Evolutionary conservation across 2,113 vertebrate species (phyloP).

Genomic region (Vulpes ferrilata): DNA sequence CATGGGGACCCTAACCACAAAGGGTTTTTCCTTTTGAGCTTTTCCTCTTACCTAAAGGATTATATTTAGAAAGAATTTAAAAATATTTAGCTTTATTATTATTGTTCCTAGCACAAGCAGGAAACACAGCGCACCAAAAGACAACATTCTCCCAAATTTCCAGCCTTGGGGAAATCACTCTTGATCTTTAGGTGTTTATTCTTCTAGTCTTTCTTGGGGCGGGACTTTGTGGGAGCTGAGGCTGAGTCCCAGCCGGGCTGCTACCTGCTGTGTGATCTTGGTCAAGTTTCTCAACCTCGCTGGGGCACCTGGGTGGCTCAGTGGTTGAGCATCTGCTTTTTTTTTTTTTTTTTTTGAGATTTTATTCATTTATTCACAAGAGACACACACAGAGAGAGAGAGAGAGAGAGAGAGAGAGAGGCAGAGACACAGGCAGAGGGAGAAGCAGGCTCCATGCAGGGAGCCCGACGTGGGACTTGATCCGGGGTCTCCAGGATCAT

Average conservation of each 20-base stretch:
- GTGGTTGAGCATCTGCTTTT: too few relatives aligned
- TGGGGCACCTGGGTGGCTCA: neutral
- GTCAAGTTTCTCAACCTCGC: neutral
- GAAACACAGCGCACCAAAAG: neutral
- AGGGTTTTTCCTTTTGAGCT: neutral
- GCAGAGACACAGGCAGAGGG: too few relatives aligned
- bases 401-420: too few relatives aligned
- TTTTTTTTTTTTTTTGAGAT: too few relatives aligned
- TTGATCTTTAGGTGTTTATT: neutral
- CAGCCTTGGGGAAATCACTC: neutral
- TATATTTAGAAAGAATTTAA: neutral
- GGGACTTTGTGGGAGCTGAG: neutral
- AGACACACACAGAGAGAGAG: too few relatives aligned
- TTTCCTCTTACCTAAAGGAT: neutral
- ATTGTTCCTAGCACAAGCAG: neutral
- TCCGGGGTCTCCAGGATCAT: too few relatives aligned
- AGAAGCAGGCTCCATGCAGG: too few relatives aligned
- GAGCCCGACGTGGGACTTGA: too few relatives aligned
- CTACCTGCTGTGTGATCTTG: neutral
- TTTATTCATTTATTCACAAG: too few relatives aligned
- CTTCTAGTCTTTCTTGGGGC: neutral
- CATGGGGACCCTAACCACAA: neutral
- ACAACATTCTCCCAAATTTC: neutral
- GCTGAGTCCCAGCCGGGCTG: neutral
- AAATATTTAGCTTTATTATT: neutral